Base-by-base conservation (phyloP, 2,888 invertebrate genomes). In the Drosophila prolongata region DNA sequence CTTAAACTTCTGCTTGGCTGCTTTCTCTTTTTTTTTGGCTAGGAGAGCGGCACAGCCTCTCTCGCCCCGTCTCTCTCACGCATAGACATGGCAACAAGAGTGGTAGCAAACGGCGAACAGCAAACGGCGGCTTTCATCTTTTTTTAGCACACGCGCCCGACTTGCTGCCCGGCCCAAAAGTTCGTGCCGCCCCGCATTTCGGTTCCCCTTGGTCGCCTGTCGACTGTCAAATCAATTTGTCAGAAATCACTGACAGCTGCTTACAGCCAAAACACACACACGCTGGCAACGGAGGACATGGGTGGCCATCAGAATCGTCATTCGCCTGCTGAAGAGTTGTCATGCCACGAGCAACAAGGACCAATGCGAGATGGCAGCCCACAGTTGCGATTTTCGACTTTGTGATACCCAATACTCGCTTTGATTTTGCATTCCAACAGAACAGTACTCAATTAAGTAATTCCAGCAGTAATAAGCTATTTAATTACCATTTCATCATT, bases 161-260 rank as follows among this genome's bases (percentile, higher is more conserved):
- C 61, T 81, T 81, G 49, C 49, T 60, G 61, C 59, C 58, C 24
- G 58, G 58, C 61, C 62, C 61, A 35, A 60, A 62, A 64, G 62
- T 49, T 54, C 16, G 46, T 47, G 16, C 47, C 47, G 54, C 54
- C 65, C 53, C 27, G 6, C 50, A 13, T 44, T 43, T 65, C 42
- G 37, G 65, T 47, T 19, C 65, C 52, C 58, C 58, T 53, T 74
- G 77, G 77, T 80, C 85, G 87, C 75, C 83, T 83, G 83, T 83
- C 88, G 86, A 85, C 88, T 88, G 88, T 89, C 87, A 90, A 89
- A 90, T 89, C 89, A 90, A 90, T 90, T 90, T 90, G 90, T 89
- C 90, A 90, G 86, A 84, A 90, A 90, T 90, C 89, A 90, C 80
- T 90, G 90, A 88, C 89, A 90, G 89, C 89, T 90, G 90, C 87